Percentiles rank a stretch among this genome's conserved stretches.
These are phyloP conservation scores for Eulacestoma nigropectus DNA, from an alignment of 2,113 vertebrate species.

Conservation along the genomic window DNA sequence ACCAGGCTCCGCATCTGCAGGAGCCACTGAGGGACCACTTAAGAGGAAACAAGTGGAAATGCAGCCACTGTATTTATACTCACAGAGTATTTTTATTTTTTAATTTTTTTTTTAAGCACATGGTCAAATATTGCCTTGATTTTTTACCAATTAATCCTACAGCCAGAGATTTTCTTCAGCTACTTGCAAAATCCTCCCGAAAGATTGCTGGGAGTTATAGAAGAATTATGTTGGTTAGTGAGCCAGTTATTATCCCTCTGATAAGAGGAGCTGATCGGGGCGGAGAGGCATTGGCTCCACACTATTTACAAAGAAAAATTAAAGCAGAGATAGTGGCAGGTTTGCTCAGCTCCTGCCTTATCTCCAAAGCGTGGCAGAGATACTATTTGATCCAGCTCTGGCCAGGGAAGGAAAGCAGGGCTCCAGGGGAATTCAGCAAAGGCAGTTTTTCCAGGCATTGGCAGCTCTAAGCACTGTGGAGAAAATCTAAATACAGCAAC, in stretches of 20 bases:
- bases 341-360: conserved; percentile 32
- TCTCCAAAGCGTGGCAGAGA: neutral
- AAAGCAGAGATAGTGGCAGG: neutral
- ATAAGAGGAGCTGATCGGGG: conserved; percentile 33
- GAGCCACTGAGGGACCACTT: neutral
- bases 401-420: neutral
- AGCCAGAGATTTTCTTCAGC: neutral
- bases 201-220: conserved; percentile 3
- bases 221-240: conserved; percentile 42
- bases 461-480: neutral
- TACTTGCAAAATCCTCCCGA: conserved; percentile 15
- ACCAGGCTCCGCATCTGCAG: neutral
- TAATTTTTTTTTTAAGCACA: neutral
- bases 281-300: neutral
- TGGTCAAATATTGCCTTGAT: neutral
- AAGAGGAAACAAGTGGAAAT: neutral
- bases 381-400: neutral
- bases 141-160: neutral
- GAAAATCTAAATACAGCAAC: neutral
- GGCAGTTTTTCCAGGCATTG: neutral
- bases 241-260: conserved; percentile 44
- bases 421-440: neutral
- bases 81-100: neutral
- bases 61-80: neutral
- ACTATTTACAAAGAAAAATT: conserved; percentile 40